These are phyloP conservation scores for Pluvianellus socialis DNA, from an alignment of 2,113 vertebrate species.

Conservation along the genomic window DNA sequence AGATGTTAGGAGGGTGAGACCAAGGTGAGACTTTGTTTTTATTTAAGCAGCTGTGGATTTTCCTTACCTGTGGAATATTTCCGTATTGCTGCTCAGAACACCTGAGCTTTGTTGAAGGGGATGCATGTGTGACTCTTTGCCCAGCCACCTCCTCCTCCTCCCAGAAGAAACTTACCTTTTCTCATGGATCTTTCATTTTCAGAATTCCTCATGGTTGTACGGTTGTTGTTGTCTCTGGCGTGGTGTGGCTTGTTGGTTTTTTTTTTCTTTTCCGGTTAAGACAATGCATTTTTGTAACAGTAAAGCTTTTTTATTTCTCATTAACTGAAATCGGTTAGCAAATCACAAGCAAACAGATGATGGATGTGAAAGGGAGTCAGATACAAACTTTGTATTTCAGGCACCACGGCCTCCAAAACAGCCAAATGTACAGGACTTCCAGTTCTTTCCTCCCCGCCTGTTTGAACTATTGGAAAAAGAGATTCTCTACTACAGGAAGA, in stretches of 20 bases:
- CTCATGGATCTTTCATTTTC: background rate
- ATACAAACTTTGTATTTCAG: conserved; percentile 68
- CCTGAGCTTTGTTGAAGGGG: background rate
- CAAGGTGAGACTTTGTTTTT: background rate
- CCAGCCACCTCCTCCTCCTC: fast-evolving
- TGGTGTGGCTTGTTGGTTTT: background rate
- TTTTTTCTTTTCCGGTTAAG: too few species aligned
- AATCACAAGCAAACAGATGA: background rate
- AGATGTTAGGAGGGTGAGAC: background rate
- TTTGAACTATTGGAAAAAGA: conserved; percentile 98
- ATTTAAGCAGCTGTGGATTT: background rate
- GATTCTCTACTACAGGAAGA: conserved; percentile 98
- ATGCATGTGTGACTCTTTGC: background rate
- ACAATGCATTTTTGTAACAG: background rate
- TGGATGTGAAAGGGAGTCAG: background rate
- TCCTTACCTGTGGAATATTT: background rate
- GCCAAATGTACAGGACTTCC: conserved; percentile 97
- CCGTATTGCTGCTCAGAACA: background rate
- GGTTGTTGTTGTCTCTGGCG: background rate
- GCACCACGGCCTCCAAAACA: conserved; percentile 97
- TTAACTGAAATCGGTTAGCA: background rate
- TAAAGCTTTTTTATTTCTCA: background rate
- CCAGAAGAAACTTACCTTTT: background rate
- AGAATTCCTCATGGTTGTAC: background rate
- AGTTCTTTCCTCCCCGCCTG: conserved; percentile 96